Percentiles rank a stretch among this genome's conserved stretches.
Evolutionary conservation across 2,113 vertebrate genomes (phyloP).

Genomic region (Microtus ochrogaster): DNA sequence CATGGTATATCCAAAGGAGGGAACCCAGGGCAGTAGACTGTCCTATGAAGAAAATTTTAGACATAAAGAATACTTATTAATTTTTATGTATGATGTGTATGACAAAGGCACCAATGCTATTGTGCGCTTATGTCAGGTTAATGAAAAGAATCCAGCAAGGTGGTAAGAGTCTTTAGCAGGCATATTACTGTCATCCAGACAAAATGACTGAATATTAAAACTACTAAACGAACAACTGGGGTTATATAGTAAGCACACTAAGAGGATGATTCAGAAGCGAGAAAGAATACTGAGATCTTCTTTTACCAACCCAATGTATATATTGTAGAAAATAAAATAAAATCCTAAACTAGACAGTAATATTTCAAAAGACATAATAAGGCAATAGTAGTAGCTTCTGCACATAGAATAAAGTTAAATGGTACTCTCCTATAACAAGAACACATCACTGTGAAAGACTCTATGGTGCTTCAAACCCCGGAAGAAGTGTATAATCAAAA

Average conservation of each 20-base stretch:
- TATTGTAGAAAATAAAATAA: constrained; percentile 9
- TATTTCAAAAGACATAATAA: constrained; percentile 3
- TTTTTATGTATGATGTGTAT: neutral
- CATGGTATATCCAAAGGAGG: neutral
- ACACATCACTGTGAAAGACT: neutral
- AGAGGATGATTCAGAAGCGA: neutral
- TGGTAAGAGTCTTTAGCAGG: neutral
- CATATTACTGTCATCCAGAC: neutral
- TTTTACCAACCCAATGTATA: neutral
- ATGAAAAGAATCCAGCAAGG: constrained; percentile 24
- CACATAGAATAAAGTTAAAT: neutral
- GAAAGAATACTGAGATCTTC: constrained; percentile 29
- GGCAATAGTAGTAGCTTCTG: neutral
- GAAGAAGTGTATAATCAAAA: constrained; percentile 32
- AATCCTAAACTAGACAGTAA: neutral
- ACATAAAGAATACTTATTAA: constrained; percentile 34
- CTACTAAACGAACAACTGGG: neutral
- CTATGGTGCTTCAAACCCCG: neutral
- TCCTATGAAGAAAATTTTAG: constrained; percentile 33
- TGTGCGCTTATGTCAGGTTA: neutral
- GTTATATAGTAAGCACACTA: neutral
- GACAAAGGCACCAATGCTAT: neutral
- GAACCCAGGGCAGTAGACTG: neutral
- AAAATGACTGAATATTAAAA: constrained; percentile 20
- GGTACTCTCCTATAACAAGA: neutral